Base-by-base conservation (phyloP, 2,113 vertebrate species). In the Scortum barcoo region DNA sequence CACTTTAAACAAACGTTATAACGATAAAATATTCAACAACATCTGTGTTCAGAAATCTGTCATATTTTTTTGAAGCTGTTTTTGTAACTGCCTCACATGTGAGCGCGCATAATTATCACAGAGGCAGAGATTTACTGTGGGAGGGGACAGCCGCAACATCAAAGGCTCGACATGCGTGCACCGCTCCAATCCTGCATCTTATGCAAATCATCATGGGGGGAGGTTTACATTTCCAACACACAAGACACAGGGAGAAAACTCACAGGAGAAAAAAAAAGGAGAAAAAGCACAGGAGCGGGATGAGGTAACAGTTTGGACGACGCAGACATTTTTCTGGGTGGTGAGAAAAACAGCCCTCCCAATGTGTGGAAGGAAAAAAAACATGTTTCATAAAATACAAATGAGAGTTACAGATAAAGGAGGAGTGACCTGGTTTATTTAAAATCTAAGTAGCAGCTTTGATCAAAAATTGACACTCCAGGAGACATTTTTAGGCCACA, bases 181-280 rank as follows among this genome's bases (percentile, higher is more conserved):
- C 19, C 0, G n/a, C 77, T 53, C 22, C 19, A 1, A 75, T 82
- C 78, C 80, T 40, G 33, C 74, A 70, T 78, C 58, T 81, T 81
- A 87, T 90, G 89, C 85, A 89, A 88, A 88, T 90, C 76, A 72
- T 63, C 60, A 26, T 44, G 76, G 42, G 1, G 63, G 74, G 46
- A n/a, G n/a, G 78, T 79, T 84, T 77, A 74, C 42, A 63, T 70
- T 69, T 33, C 13, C 66, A 76, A 75, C 74, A 76, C 72, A 63
- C 70, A 40, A 85, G 66, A 48, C 73, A 58, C 72, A 20, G 22
- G 54, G 10, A 67, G 54, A 58, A 62, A 80, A 83, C 69, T 63
- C n/a, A n/a, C n/a, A n/a, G n/a, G n/a, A n/a, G n/a, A n/a, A n/a
- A n/a, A n/a, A n/a, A n/a, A n/a, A n/a, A n/a, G n/a, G n/a, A 68